phyloP scores from a whole-genome alignment of 2,888 invertebrate genomes.

The Parnassius glacialis region DNA sequence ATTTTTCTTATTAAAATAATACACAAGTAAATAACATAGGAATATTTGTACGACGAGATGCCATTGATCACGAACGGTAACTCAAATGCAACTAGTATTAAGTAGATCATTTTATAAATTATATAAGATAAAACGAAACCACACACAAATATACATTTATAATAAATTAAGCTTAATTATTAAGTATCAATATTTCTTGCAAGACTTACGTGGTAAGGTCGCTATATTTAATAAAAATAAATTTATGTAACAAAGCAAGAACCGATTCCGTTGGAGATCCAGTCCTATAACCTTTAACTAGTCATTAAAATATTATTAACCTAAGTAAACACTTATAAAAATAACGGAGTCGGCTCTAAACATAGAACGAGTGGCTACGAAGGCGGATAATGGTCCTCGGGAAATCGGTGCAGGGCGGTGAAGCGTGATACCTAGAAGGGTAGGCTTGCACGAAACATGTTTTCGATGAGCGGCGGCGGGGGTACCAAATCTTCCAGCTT shows the following conservation, averaged over 20 bases:
- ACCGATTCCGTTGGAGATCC: slow-evolving; percentile 78
- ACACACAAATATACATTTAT: slow-evolving; percentile 69
- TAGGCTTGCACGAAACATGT: slow-evolving; percentile 96
- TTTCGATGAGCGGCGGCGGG: slow-evolving; percentile 95
- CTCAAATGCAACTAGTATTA: slow-evolving; percentile 77
- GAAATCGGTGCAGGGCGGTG: slow-evolving; percentile 35
- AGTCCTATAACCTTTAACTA: slow-evolving; percentile 68
- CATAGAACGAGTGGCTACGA: slow-evolving; percentile 56
- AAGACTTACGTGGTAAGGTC: slow-evolving; percentile 57
- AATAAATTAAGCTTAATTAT: slow-evolving; percentile 73
- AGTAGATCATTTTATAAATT: slow-evolving; percentile 55
- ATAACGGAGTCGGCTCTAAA: slow-evolving; percentile 73
- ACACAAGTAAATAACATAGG: slow-evolving; percentile 79
- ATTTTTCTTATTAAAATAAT: slow-evolving; percentile 77
- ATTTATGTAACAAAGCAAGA: slow-evolving; percentile 47
- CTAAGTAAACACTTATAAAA: slow-evolving; percentile 73
- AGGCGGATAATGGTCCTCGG: slow-evolving; percentile 73
- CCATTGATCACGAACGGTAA: slow-evolving; percentile 81
- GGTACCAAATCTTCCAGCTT: slow-evolving; percentile 96
- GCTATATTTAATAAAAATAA: slow-evolving; percentile 44
- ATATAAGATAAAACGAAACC: slow-evolving; percentile 67
- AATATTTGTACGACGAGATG: slow-evolving; percentile 82
- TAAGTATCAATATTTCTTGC: slow-evolving; percentile 37
- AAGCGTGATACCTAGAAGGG: slow-evolving; percentile 86
- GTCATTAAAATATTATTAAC: slow-evolving; percentile 71